Conservation (phyloP, 2,797 vertebrate species). For the Coluber constrictor region DNA sequence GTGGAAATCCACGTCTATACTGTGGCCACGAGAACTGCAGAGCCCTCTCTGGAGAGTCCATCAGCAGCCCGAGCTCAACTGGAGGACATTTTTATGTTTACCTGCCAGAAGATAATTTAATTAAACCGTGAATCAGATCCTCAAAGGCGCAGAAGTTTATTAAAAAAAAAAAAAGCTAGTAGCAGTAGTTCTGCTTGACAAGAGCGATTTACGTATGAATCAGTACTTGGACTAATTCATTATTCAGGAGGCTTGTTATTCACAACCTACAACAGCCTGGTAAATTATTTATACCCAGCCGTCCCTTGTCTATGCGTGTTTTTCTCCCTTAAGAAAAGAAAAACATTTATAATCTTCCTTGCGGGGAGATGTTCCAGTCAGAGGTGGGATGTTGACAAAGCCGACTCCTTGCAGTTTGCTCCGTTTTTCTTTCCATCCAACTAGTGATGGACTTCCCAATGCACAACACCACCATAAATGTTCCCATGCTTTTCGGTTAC, state of each 20-base stretch:
- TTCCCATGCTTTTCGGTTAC: background rate
- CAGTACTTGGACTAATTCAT: slow-evolving; percentile 79
- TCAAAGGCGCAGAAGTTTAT: slow-evolving; percentile 71
- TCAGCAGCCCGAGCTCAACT: background rate
- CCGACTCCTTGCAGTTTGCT: slow-evolving; percentile 3
- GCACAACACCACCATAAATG: background rate
- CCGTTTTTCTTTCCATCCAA: background rate
- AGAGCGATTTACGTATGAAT: slow-evolving; percentile 76
- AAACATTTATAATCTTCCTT: slow-evolving; percentile 70
- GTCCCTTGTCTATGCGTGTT: slow-evolving; percentile 66
- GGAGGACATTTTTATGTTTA: background rate
- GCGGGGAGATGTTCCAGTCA: slow-evolving; percentile 62
- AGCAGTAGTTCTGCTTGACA: slow-evolving; percentile 63
- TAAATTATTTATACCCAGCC: slow-evolving; percentile 78
- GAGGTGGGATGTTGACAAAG: slow-evolving; percentile 58
- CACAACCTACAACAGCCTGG: slow-evolving; percentile 76
- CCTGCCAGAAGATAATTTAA: slow-evolving; percentile 36
- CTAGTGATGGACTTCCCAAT: background rate
- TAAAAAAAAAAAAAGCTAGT: slow-evolving; percentile 37
- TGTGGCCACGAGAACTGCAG: background rate
- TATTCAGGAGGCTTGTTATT: slow-evolving; percentile 78
- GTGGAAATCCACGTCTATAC: background rate
- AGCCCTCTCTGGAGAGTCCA: background rate
- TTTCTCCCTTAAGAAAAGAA: slow-evolving; percentile 66
- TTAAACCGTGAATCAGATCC: slow-evolving; percentile 67